Percentiles rank a stretch among this genome's conserved stretches.
phyloP scores from a whole-genome alignment of 1,140 invertebrate species.

The Drosophila melanica region DNA sequence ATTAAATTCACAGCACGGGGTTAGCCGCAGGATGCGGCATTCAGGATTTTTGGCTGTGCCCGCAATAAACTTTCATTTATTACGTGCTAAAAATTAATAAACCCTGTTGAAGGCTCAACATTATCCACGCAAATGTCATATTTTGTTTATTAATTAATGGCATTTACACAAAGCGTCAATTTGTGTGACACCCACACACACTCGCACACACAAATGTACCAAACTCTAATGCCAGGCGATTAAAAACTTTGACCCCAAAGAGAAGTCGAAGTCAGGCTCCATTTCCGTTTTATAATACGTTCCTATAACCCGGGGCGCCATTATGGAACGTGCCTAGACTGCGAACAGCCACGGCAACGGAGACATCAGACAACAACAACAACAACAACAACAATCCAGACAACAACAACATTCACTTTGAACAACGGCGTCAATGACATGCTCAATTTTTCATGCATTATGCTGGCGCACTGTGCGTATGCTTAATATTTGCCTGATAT shows the following conservation, averaged over 20 bases:
- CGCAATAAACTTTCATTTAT: constrained; percentile 68
- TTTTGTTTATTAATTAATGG: constrained; percentile 80
- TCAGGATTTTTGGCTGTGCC: constrained; percentile 27
- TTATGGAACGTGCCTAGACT: constrained; percentile 73
- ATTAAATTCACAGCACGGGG: constrained; percentile 17
- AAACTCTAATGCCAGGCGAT: constrained; percentile 65
- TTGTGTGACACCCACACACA: constrained; percentile 47
- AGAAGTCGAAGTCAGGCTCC: constrained; percentile 43
- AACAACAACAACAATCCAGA: constrained; percentile 35
- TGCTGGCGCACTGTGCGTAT: constrained; percentile 70
- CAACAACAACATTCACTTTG: constrained; percentile 18
- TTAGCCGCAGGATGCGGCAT: constrained; percentile 28
- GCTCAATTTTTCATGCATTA: constrained; percentile 79
- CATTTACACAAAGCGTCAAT: constrained; percentile 80
- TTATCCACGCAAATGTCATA: constrained; percentile 61
- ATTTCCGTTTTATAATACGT: constrained; percentile 63
- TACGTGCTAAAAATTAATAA: constrained; percentile 81
- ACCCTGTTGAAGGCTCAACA: constrained; percentile 53
- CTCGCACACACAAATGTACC: not conserved
- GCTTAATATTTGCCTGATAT: constrained; percentile 77
- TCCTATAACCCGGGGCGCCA: constrained; percentile 48
- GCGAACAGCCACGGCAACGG: constrained; percentile 49
- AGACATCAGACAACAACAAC: constrained; percentile 29
- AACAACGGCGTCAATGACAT: constrained; percentile 70
- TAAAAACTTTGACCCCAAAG: constrained; percentile 69